Evolutionary conservation across 2,797 vertebrate species (phyloP), one percentile per base, ranked within the genome.

Genomic region (Florisuga fusca): DNA sequence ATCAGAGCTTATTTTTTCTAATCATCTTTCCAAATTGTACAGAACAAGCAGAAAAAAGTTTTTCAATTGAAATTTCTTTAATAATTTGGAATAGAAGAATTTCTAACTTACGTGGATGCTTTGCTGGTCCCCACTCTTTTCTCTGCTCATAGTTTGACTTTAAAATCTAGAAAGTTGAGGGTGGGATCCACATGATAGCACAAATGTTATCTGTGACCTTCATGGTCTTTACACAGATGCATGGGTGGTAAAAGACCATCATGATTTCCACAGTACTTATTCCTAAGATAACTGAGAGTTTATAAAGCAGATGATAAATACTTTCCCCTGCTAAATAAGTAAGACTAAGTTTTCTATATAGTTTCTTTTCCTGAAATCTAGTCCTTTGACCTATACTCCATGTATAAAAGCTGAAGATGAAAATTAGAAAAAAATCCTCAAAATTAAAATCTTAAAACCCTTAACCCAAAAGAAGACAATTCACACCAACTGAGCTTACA

Each of bases 81-180:
- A 87, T 95, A 84, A 87, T 59, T 17, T 22, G 12, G 50, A 89
- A 75, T 12, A 45, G n/a, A 91, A 84, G 64, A 93, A 83, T 55
- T 69, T 84, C 84, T 89, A 73, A 26, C 6, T 66, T 89, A 31
- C 78, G 69, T 26, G 84, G 36, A 63, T 58, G 63, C 16, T 73
- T 74, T 62, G 71, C 77, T 51, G 46, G 48, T 33, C 25, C 36
- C 50, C 84, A 74, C 15, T 94, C 38, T 91, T 51, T 38, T 93
- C 16, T 76, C 12, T 76, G 25, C 21, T 62, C 9, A 31, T 38
- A 45, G 15, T 29, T 76, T 58, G 55, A 38, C 59, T 81, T 87
- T 45, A 15, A 66, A 75, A 72, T 26, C 26, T 48, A 17, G 21
- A 66, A 78, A 41, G 10, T 4, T 78, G 29, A 58, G 18, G 9